Percentiles rank a stretch among this genome's conserved stretches.
These are phyloP conservation scores for Laodelphax striatellus DNA, from an alignment of 1,140 invertebrate genomes.

Conservation along the genomic window DNA sequence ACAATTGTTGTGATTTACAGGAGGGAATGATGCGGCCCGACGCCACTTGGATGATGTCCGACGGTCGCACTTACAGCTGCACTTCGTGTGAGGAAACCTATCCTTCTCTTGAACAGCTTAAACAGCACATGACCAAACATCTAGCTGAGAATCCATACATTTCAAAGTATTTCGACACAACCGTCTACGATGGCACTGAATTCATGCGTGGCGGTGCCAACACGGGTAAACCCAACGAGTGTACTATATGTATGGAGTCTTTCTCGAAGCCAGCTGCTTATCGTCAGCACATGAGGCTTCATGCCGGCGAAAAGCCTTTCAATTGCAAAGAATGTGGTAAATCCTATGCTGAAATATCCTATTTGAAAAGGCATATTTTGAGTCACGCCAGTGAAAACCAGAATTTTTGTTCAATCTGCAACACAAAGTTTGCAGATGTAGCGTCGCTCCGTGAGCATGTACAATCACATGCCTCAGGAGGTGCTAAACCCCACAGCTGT, in stretches of 20 bases:
- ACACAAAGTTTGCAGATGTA: background rate
- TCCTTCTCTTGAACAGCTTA: background rate
- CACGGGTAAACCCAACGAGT: background rate
- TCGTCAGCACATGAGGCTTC: background rate
- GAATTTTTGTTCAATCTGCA: background rate
- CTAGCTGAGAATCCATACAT: background rate
- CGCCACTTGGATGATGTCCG: too few relatives aligned
- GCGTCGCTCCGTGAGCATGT: background rate
- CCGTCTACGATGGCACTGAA: background rate
- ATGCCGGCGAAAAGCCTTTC: conserved; percentile 3
- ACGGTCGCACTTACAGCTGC: background rate
- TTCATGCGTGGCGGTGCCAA: background rate
- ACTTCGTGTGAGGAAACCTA: background rate
- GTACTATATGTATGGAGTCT: background rate
- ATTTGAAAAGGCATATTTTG: conserved; percentile 1
- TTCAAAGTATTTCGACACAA: background rate
- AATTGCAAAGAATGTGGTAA: conserved; percentile 7
- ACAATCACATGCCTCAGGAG: background rate
- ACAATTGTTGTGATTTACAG: too few relatives aligned
- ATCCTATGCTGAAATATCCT: background rate
- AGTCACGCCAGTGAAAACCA: conserved; percentile 1
- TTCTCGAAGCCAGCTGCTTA: background rate
- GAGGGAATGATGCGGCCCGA: too few relatives aligned
- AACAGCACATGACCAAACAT: background rate
- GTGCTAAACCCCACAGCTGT: background rate